Conservation (phyloP, 2,113 vertebrate genomes). For the Stercorarius parasiticus region DNA sequence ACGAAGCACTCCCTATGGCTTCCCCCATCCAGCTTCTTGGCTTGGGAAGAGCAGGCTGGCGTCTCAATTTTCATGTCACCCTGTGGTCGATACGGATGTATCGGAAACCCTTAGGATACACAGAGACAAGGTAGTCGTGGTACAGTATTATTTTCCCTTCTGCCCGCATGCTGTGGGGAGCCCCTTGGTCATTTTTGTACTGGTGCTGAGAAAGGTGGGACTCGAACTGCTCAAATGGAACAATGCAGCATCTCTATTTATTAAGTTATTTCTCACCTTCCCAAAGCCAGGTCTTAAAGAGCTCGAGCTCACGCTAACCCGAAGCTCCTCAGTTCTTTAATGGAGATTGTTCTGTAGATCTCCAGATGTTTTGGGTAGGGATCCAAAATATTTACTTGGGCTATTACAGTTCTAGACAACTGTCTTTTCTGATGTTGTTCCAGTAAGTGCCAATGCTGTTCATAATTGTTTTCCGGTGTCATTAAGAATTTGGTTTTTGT, state of each 20-base stretch:
- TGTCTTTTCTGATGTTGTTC: constrained; percentile 58
- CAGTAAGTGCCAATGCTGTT: constrained; percentile 74
- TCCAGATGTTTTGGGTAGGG: constrained; percentile 34
- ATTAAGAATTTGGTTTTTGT: constrained; percentile 62
- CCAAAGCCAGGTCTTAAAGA: constrained; percentile 18
- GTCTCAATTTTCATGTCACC: not conserved
- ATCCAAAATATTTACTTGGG: constrained; percentile 35
- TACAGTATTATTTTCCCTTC: constrained; percentile 61
- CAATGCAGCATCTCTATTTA: constrained; percentile 39
- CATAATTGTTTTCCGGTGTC: constrained; percentile 62
- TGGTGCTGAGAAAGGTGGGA: constrained; percentile 56
- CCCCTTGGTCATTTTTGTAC: constrained; percentile 17
- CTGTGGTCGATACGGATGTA: not conserved
- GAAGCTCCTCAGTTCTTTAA: not conserved
- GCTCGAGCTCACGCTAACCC: constrained; percentile 17
- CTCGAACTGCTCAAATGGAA: constrained; percentile 13
- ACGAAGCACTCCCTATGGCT: not conserved
- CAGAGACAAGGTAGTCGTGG: constrained; percentile 1
- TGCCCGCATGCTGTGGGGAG: constrained; percentile 17
- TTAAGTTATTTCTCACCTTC: not conserved
- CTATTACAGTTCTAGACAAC: constrained; percentile 59
- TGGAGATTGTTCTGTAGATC: constrained; percentile 19
- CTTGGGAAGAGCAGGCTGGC: constrained; percentile 5
- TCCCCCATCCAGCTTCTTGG: not conserved
- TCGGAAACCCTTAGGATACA: not conserved